Evolutionary conservation across 2,113 vertebrate species (phyloP), one percentile per base, ranked within the genome.

Genomic region (Bubo blakistoni): DNA sequence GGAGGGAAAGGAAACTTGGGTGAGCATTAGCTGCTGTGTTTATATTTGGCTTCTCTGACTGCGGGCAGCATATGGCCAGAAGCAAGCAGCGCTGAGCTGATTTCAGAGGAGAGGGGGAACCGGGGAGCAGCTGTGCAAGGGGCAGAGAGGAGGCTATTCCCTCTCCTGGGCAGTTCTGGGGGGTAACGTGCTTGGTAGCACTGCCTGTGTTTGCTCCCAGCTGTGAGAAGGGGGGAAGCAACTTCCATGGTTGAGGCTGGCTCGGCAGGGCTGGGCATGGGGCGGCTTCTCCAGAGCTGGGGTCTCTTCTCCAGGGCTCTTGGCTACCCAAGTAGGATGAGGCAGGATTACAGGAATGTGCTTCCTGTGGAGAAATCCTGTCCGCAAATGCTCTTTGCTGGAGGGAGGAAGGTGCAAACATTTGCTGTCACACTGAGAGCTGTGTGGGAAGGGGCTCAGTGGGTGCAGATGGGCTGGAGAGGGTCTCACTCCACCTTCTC

Each of bases 1-100:
- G 54, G 40, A 13, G 38, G 82, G 90, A 16, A 25, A n/a, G 88
- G 92, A 82, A 96, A 95, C 79, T 85, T 52, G 77, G 61, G 69
- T 3, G 16, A 69, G 91, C 38, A 4, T 88, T 51, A 55, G 80
- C 86, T 17, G 81, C 83, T 13, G 61, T 16, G 49, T 52, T 92
- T 89, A 5, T 78, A 21, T 62, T 71, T 14, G 69, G 90, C 74
- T 86, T 70, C 93, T 71, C 30, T 32, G 46, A 90, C 67, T 2
- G 0, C 90, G 38, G 76, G 38, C 46, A 52, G 79, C 91, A 58
- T 69, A 91, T 72, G 91, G 96, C 82, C 86, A 19, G 92, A 19
- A 69, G 67, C 65, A 9, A 93, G 36, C 52, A 5, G 86, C 2
- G n/a, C 86, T 91, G 83, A 94, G 83, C 91, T 29, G 81, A n/a